Evolutionary conservation across 2,888 invertebrate genomes (phyloP).

Genomic region (Marasmarcha lunaedactyla): DNA sequence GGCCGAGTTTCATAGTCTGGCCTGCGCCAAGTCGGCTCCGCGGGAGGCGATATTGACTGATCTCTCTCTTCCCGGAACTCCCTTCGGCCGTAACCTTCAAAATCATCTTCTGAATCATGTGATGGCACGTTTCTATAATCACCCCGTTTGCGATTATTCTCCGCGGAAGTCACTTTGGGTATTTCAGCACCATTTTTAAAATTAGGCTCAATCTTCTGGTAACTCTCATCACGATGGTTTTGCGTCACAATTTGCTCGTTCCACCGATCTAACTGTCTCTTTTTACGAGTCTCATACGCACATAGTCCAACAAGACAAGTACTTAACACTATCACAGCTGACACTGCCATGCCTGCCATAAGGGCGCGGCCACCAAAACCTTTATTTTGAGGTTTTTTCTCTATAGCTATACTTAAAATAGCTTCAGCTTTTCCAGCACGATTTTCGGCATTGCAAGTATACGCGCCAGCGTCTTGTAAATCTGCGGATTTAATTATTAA

Average conservation of each 20-base stretch:
- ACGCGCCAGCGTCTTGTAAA: slow-evolving; percentile 80
- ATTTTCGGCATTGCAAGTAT: slow-evolving; percentile 84
- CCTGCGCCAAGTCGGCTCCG: slow-evolving; percentile 38
- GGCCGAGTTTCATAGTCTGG: slow-evolving; percentile 31
- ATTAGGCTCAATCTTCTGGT: slow-evolving; percentile 84
- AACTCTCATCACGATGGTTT: slow-evolving; percentile 72
- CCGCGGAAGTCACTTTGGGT: slow-evolving; percentile 38
- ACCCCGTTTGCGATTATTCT: slow-evolving; percentile 69
- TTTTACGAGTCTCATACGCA: slow-evolving; percentile 73
- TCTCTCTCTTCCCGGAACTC: slow-evolving; percentile 28
- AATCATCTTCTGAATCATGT: slow-evolving; percentile 76
- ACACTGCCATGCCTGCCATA: slow-evolving; percentile 76
- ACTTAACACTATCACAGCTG: slow-evolving; percentile 75
- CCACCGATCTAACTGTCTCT: slow-evolving; percentile 66
- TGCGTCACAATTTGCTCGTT: slow-evolving; percentile 61
- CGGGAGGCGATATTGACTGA: slow-evolving; percentile 36
- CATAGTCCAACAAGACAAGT: slow-evolving; percentile 77
- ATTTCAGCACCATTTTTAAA: slow-evolving; percentile 54
- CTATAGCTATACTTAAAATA: slow-evolving; percentile 78
- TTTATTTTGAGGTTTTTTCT: slow-evolving; percentile 73
- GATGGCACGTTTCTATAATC: slow-evolving; percentile 80
- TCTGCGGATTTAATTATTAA: slow-evolving; percentile 80
- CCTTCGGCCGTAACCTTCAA: slow-evolving; percentile 48
- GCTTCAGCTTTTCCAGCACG: slow-evolving; percentile 83
- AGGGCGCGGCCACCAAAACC: slow-evolving; percentile 71